Evolutionary conservation across 2,113 vertebrate species (phyloP).

Genomic region (Varanus komodoensis): DNA sequence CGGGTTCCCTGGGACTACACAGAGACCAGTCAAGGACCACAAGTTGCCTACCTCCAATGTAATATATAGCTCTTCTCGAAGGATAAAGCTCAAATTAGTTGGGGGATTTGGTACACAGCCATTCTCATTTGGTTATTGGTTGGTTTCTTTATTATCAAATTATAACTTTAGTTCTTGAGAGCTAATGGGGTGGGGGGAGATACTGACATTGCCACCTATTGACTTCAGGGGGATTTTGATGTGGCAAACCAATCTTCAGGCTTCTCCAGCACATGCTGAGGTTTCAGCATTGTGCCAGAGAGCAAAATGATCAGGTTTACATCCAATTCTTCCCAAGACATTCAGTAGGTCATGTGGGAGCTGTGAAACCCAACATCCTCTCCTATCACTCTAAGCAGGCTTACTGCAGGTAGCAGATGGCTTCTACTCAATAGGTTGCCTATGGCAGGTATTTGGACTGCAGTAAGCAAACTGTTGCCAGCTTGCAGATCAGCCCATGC

Average conservation of each 20-base stretch:
- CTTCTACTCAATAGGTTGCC: neutral
- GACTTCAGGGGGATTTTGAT: neutral
- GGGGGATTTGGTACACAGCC: neutral
- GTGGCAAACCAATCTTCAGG: neutral
- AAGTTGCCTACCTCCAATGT: no score
- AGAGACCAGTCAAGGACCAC: no score
- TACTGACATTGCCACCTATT: neutral
- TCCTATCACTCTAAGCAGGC: slow-evolving; percentile 31
- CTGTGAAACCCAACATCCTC: neutral
- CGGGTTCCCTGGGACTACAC: no score
- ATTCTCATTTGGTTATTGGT: neutral
- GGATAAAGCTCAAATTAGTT: neutral
- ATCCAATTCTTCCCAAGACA: neutral
- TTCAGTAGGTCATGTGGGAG: neutral
- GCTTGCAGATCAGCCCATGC: slow-evolving; percentile 29
- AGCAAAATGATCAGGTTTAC: neutral
- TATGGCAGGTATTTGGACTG: neutral
- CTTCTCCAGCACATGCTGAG: neutral
- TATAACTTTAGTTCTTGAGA: neutral
- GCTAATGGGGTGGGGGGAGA: neutral
- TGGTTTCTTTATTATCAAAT: neutral
- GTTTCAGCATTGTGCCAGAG: neutral
- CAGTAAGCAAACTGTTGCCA: slow-evolving; percentile 24
- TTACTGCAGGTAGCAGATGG: neutral
- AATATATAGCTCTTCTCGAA: neutral